Percentiles rank a stretch among this genome's conserved stretches.
phyloP scores from a whole-genome alignment of 2,797 vertebrate genomes.

The Amniataba percoides region DNA sequence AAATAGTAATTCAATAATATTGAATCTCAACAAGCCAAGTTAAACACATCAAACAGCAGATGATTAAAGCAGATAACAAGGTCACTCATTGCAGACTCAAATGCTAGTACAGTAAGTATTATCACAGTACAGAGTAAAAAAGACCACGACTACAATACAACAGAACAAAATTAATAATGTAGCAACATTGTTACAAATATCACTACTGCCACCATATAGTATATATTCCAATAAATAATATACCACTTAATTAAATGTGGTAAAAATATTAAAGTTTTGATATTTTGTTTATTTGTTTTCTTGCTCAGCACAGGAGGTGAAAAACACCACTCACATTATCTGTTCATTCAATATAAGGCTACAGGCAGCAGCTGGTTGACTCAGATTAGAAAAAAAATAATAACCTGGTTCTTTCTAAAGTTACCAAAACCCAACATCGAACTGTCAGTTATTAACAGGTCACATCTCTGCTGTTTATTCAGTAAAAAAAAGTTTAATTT shows the following conservation, averaged over 20 bases:
- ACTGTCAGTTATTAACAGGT: background rate
- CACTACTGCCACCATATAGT: background rate
- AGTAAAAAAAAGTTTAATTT: too few species aligned
- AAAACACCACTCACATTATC: background rate
- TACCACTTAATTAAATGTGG: background rate
- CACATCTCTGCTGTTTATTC: too few species aligned
- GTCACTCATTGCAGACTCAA: slow-evolving; percentile 10
- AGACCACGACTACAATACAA: background rate
- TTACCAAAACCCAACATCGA: too few species aligned
- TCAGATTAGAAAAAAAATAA: background rate
- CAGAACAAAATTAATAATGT: background rate
- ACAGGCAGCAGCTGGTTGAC: background rate
- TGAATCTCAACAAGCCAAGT: slow-evolving; percentile 35
- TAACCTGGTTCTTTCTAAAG: too few species aligned
- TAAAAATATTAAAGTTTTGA: background rate
- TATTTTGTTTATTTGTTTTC: background rate
- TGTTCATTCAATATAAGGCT: background rate
- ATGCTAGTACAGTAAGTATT: background rate
- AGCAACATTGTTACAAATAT: background rate
- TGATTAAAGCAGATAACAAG: slow-evolving; percentile 16
- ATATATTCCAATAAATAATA: too few species aligned
- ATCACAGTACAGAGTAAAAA: background rate
- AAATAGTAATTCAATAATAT: slow-evolving; percentile 35
- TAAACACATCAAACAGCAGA: slow-evolving; percentile 28
- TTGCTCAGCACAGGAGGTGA: background rate